Conservation (phyloP, 2,113 vertebrate species). For the Azemiops feae region DNA sequence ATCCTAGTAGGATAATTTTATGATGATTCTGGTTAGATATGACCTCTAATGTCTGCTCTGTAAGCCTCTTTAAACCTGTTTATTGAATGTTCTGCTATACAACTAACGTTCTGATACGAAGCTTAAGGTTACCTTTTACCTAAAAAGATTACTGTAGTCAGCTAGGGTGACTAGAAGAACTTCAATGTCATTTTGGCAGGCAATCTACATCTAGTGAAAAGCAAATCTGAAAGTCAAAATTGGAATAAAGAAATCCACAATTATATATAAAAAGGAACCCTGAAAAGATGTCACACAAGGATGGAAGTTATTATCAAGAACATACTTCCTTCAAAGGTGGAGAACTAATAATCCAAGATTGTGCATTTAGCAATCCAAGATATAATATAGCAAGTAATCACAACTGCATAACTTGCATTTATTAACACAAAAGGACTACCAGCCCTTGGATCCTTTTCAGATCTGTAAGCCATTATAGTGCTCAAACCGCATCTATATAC, state of each 20-base stretch:
- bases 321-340: not conserved
- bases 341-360: not conserved
- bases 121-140: not conserved
- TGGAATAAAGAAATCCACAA: not conserved
- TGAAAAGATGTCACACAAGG: not conserved
- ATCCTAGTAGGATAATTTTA: not conserved
- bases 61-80: not conserved
- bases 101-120: not conserved
- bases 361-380: not conserved
- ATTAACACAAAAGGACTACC: not conserved
- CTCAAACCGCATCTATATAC: not conserved
- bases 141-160: not conserved
- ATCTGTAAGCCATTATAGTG: not conserved
- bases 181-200: not conserved
- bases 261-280: not conserved
- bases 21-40: not conserved
- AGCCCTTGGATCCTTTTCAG: not conserved
- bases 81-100: not conserved
- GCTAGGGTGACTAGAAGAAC: not conserved
- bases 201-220: not conserved
- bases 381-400: not conserved
- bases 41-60: not conserved
- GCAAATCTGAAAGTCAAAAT: not conserved
- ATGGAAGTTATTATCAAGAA: not conserved
- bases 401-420: not conserved